Percentiles rank a stretch among this genome's conserved stretches.
These are phyloP conservation scores for Triplophysa bombifrons DNA, from an alignment of 2,797 vertebrate genomes.

Conservation along the genomic window DNA sequence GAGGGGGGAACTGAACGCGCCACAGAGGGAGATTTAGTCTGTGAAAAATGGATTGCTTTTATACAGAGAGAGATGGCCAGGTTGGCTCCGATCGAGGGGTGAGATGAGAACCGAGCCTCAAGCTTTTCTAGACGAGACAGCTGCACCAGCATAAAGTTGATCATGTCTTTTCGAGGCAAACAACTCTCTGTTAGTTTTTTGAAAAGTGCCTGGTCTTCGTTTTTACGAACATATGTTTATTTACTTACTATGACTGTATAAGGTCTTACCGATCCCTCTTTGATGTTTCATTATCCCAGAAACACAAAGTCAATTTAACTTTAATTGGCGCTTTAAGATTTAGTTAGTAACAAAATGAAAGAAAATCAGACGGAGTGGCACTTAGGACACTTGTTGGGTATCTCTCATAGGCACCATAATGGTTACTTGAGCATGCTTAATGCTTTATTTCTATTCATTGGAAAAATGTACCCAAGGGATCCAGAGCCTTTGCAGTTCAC, in stretches of 20 bases:
- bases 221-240: neutral
- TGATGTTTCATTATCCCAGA: slow-evolving; percentile 1
- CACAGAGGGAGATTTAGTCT: slow-evolving; percentile 23
- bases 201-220: neutral
- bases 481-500: slow-evolving; percentile 27
- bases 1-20: neutral
- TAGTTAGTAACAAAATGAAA: neutral
- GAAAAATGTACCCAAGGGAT: slow-evolving; percentile 27
- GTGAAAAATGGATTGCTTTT: slow-evolving; percentile 41
- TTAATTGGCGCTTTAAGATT: neutral
- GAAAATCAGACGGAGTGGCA: neutral
- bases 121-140: slow-evolving; percentile 19
- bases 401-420: neutral
- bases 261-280: neutral
- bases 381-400: slow-evolving; percentile 15
- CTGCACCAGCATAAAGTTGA: slow-evolving; percentile 16
- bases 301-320: slow-evolving; percentile 13
- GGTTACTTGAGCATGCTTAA: slow-evolving; percentile 45
- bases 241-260: neutral
- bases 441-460: slow-evolving; percentile 51
- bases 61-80: slow-evolving; percentile 25
- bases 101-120: slow-evolving; percentile 18
- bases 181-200: neutral
- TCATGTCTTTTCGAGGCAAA: neutral
- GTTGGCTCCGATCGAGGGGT: slow-evolving; percentile 1